Base-by-base conservation (phyloP, 2,113 vertebrate species). In the Cottus gobio region DNA sequence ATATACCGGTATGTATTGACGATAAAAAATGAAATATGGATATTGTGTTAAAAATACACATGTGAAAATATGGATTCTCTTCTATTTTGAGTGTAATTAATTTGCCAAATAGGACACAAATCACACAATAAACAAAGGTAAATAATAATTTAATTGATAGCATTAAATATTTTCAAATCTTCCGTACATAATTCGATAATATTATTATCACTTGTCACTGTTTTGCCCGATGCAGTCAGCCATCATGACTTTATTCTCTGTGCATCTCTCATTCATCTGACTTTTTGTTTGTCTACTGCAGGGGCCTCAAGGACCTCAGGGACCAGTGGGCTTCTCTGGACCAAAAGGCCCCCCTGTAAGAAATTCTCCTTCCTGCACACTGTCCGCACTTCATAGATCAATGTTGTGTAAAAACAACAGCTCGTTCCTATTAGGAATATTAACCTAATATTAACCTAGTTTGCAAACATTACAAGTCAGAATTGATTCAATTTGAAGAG, bases 221-320 rank as follows among this genome's bases (percentile, higher is more conserved):
- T 72, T 28, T 15, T 37, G 2, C 11, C 9, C 20, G 13, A 18
- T 56, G 16, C 22, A n/a, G 2, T n/a, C 4, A 48, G 5, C 10
- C 24, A 3, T 22, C 48, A 22, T 22, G 20, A 50, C 48, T 31
- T 26, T 18, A 28, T 60, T 64, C 20, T 52, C 28, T 66, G 2
- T 34, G 18, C 13, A 57, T 37, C 30, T 36, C 5, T 44, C 30
- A 34, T 36, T 24, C 42, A 22, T 9, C 57, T 87, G 8, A 70
- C 12, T 60, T 7, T 64, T 18, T 87, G n/a, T 80, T 60, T 83
- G 28, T 69, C 92, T 61, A 48, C 92, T 90, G 62, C 89, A 99
- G 98, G 98, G 98, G 90, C 97, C 96, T 5, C 97, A 98, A 97
- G 98, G 98, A 88, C 97, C 98, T 54, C 97, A 99, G 91, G 98